Percentiles rank a stretch among this genome's conserved stretches.
Evolutionary conservation across 2,888 invertebrate genomes (phyloP).

Genomic region (Drosophila pseudotakahashii): DNA sequence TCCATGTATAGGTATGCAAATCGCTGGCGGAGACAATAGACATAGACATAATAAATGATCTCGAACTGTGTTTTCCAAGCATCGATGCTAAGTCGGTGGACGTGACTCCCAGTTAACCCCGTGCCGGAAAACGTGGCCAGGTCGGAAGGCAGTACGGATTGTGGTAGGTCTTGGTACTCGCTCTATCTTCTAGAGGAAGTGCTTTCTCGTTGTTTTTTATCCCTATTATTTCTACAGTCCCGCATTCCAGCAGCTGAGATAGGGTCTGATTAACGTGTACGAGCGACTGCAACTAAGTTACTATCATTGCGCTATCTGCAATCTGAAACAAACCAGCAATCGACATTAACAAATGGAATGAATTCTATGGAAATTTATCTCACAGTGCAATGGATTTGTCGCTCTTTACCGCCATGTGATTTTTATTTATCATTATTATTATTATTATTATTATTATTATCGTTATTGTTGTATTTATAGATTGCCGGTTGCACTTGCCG

Average conservation of each 20-base stretch:
- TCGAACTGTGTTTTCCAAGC: conserved; percentile 32
- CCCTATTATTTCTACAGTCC: not conserved
- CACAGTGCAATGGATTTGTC: conserved; percentile 37
- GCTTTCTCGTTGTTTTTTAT: not conserved
- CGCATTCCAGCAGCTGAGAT: not conserved
- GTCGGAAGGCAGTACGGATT: conserved; percentile 32
- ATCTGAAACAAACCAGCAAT: conserved; percentile 4
- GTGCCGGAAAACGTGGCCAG: conserved; percentile 32
- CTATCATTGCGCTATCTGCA: conserved; percentile 15
- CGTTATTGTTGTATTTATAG: conserved; percentile 22
- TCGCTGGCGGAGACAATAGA: conserved; percentile 42
- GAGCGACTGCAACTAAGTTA: conserved; percentile 9
- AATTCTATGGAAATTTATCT: conserved; percentile 29
- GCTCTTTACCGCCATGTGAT: conserved; percentile 30
- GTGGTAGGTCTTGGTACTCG: conserved; percentile 41
- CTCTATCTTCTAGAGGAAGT: conserved; percentile 1
- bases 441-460: conserved; percentile 41
- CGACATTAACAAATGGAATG: conserved; percentile 19
- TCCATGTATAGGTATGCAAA: conserved; percentile 55
- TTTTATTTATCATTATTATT: conserved; percentile 40
- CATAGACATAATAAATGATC: conserved; percentile 62
- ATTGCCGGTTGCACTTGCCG: conserved; percentile 30
- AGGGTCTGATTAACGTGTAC: conserved; percentile 8
- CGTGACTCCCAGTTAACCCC: conserved; percentile 37
- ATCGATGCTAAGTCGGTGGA: conserved; percentile 14